Evolutionary conservation across 2,888 invertebrate genomes (phyloP).

Genomic region (Aphodius granarius): DNA sequence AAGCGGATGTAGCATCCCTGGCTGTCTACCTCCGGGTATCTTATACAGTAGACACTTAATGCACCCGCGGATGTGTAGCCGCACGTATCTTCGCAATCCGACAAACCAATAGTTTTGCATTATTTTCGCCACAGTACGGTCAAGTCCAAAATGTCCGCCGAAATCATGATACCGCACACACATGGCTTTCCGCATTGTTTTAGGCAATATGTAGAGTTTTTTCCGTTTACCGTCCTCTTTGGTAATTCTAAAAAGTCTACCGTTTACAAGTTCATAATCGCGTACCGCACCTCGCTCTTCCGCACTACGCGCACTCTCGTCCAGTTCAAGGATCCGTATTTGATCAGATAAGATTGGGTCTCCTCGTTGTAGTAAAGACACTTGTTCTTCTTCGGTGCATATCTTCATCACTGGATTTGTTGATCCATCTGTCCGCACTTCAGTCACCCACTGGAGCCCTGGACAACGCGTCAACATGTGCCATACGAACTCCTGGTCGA

Average conservation of each 20-base stretch:
- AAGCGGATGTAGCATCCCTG: background rate
- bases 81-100: constrained; percentile 1
- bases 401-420: background rate
- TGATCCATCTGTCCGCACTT: background rate
- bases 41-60: background rate
- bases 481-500: constrained; percentile 32
- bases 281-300: constrained; percentile 25
- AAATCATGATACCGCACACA: constrained; percentile 28
- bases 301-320: background rate
- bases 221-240: background rate
- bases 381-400: constrained; percentile 14
- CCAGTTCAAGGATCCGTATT: background rate
- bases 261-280: background rate
- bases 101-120: constrained; percentile 17
- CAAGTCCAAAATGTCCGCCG: constrained; percentile 27
- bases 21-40: background rate
- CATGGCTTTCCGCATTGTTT: constrained; percentile 27
- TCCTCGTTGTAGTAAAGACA: background rate
- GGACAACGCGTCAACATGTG: constrained; percentile 32
- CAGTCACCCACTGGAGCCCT: constrained; percentile 21
- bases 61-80: background rate
- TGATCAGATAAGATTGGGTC: background rate
- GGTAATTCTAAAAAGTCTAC: constrained; percentile 17
- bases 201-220: constrained; percentile 30
- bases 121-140: constrained; percentile 26